A percentile compares a stretch with the other conserved stretches of the same genome.
phyloP scores from a whole-genome alignment of 2,113 vertebrate genomes.

The Tachysurus fulvidraco region DNA sequence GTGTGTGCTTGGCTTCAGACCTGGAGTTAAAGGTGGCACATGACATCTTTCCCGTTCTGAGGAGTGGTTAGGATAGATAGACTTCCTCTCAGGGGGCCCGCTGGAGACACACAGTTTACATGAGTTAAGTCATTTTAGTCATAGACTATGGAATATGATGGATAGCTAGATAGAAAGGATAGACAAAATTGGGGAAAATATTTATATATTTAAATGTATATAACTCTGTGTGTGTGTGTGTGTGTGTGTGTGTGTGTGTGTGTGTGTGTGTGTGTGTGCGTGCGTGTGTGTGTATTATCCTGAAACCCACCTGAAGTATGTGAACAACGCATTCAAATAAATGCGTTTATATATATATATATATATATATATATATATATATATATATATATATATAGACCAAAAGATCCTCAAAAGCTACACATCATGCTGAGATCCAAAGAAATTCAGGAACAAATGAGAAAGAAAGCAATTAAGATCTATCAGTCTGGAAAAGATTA shows the following conservation, averaged over 20 bases:
- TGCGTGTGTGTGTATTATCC: background rate
- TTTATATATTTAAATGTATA: too few species aligned
- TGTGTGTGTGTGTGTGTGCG: too few species aligned
- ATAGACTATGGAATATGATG: background rate
- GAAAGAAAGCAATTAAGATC: too few species aligned
- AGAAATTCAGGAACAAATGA: too few species aligned
- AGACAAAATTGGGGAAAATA: too few species aligned
- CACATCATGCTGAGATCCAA: too few species aligned
- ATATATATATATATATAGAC: too few species aligned
- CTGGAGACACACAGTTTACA: constrained; percentile 29
- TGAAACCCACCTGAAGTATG: background rate
- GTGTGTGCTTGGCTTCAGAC: constrained; percentile 17
- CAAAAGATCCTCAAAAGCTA: too few species aligned
- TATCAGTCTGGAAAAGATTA: too few species aligned
- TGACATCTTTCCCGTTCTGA: constrained; percentile 54
- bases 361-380: too few species aligned
- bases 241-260: too few species aligned
- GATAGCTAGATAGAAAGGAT: background rate
- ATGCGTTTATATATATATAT: background rate
- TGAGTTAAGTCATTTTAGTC: constrained; percentile 9
- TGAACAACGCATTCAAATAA: background rate
- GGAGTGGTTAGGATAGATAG: constrained; percentile 56
- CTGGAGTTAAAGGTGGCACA: constrained; percentile 51
- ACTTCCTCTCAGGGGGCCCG: constrained; percentile 61
- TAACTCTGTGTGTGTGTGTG: too few species aligned